Evolutionary conservation across 2,797 vertebrate genomes (phyloP), one percentile per base, ranked within the genome.

Genomic region (Denticeps clupeoides): DNA sequence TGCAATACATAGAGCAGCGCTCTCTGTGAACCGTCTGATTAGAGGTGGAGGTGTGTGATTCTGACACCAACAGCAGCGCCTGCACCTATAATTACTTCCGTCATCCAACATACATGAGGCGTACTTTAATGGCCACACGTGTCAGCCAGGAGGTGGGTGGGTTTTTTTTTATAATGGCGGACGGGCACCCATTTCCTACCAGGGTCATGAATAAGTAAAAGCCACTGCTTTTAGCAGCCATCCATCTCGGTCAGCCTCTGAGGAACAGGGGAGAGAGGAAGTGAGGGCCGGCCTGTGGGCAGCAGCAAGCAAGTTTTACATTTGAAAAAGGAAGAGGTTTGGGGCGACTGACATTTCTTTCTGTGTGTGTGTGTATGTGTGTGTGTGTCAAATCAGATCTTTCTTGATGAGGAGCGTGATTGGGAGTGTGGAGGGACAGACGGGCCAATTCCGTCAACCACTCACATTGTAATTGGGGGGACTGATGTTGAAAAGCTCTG

Each of bases 101-200:
- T 59, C 68, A 80, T 81, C 69, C 74, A 83, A 69, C 67, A 80
- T 81, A 62, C 68, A 82, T 82, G 73, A 79, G 70, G 13, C 55
- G 41, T 25, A 47, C 62, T 64, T 64, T 32, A 13, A 38, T 51
- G 52, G 68, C 58, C 58, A 54, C 56, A 28, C 66, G 65, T 70
- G 70, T 68, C 70, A 56, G 59, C 65, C 64, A 65, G 64, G 45
- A 44, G 47, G 22, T 24, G 19, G n/a, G 42, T 25, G 24, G 5
- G 24, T 25, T 24, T 7, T 24, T 25, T 24, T 25, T 2, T 2
- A 5, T 21, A 31, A 11, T 2, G 8, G 27, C 11, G 27, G 48
- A 51, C 69, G 63, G 60, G 49, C 59, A 60, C 59, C 58, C 57
- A 9, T 29, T 64, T 63, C 59, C 63, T 65, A 55, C 60, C 54